Evolutionary conservation across 2,888 invertebrate genomes (phyloP), one percentile per base, ranked within the genome.

Genomic region (Drosophila macrospina): DNA sequence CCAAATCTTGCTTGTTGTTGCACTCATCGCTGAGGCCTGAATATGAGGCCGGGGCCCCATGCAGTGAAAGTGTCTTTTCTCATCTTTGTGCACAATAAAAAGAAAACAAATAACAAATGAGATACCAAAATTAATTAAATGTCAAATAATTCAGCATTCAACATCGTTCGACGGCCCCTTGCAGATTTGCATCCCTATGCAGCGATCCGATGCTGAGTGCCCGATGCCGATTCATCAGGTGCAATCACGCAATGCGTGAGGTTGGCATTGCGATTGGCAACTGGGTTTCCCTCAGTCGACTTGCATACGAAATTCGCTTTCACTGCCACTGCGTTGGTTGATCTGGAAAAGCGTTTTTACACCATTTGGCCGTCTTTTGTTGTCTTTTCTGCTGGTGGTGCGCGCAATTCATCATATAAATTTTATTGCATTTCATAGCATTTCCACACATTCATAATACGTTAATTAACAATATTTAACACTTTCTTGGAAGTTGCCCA

Each of bases 21-120:
- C 80, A 76, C 59, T 57, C 51, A 11, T 15, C 30, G 13, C 10
- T 15, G 45, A 28, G 55, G 34, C 55, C 30, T 44, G 36, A 32
- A 66, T 57, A 51, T 50, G 56, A 15, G n/a, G 64, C 54, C 51
- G 45, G 47, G 56, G 47, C 61, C 45, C 57, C 45, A 69, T 72
- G 76, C 76, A 86, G 85, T 86, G 85, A 86, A 86, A 86, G 85
- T 86, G 79, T 79, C 80, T 79, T 85, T 85, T 82, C 77, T 87
- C 79, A 85, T 87, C 68, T 69, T 54, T 67, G 70, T 69, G 68
- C 68, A 57, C 60, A 64, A 52, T 44, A 51, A 60, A 45, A 47
- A 20, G 11, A 32, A 56, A 39, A 61, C 55, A 64, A 39, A 44
- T 34, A 36, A 37, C 36, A 45, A 56, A 56, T 55, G 55, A 44